Evolutionary conservation across 2,797 vertebrate species (phyloP), one percentile per base, ranked within the genome.

Genomic region (Eupleurogrammus muticus): DNA sequence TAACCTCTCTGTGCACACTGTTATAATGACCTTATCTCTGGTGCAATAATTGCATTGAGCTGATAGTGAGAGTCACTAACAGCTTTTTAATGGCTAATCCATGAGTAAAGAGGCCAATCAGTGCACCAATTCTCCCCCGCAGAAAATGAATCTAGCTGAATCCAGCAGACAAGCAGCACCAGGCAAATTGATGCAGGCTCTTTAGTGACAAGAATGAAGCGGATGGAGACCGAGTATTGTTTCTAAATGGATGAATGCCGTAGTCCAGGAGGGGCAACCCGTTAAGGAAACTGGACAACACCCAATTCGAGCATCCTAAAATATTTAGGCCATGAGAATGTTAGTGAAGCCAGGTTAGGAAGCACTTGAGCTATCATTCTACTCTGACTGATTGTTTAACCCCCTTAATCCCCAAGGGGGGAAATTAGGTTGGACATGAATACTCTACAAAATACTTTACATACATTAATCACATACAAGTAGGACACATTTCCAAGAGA

Each of bases 21-120:
- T 86, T 89, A 90, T 93, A 92, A 93, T 79, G 75, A 89, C 85
- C 84, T 89, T 91, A 93, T 89, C 87, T 86, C 82, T 82, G 80
- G 82, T 70, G 66, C 60, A 32, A 89, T 90, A 88, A 92, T 92
- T 92, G 89, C 84, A 85, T 84, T 86, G 84, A 73, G 73, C 81
- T 83, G 89, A 89, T 89, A 90, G 79, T 73, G 86, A 89, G 82
- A 90, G 84, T 86, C 77, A 64, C 92, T 91, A 93, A 91, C 90
- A 92, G 90, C 92, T 92, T 93, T 93, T 93, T 94, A 93, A 93
- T 93, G 85, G 90, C 91, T 93, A 93, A 94, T 92, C 92, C 89
- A 93, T 89, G 90, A 93, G 91, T 85, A 88, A 90, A 90, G 84
- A 90, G 88, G 87, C 85, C 89, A 93, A 91, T 90, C 92, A 90